Base-by-base conservation (phyloP, 1,140 invertebrate species). In the Steinernema feltiae region DNA sequence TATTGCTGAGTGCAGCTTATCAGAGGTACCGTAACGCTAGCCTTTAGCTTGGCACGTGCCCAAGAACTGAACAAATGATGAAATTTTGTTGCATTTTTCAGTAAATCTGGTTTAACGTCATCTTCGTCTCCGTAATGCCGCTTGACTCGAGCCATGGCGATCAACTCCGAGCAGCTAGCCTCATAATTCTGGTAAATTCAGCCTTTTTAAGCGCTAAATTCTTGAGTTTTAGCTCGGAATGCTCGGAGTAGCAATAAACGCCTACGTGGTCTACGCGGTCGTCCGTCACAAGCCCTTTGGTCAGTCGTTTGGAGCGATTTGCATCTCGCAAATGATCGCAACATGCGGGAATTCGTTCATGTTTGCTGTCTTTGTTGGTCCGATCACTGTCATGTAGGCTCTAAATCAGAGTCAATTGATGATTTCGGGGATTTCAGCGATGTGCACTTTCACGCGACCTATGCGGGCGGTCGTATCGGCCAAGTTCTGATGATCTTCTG, bases 401-500 rank as follows among this genome's bases (percentile, higher is more conserved):
- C 24, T 3, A 15, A 3, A 15, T 63, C 24, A 15, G 3, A 21
- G 2, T 21, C 7, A 12, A n/a, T n/a, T n/a, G n/a, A n/a, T n/a
- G n/a, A n/a, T n/a, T n/a, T n/a, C n/a, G n/a, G n/a, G n/a, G n/a
- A n/a, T 15, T 63, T 63, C 24, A 63, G 53, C 7, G 24, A 63
- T n/a, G 53, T 63, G 24, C 7, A 3, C 24, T 63, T 15, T 7
- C 53, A 63, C 53, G 7, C 53, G 7, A 63, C 53, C 53, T 63
- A 63, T 21, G 7, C 24, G 53, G 53, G 53, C 15, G 24, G 3
- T 17, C 53, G 53, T 63, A 17, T 12, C 24, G 53, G 53, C 12
- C 53, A 63, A 27, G 3, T 63, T 63, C 53, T 63, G 3, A 63
- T 63, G 53, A 27, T 63, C 53, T 63, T 63, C 53, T 63, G 53